Conservation (phyloP, 2,888 invertebrate species). For the Pterostichus niger region DNA sequence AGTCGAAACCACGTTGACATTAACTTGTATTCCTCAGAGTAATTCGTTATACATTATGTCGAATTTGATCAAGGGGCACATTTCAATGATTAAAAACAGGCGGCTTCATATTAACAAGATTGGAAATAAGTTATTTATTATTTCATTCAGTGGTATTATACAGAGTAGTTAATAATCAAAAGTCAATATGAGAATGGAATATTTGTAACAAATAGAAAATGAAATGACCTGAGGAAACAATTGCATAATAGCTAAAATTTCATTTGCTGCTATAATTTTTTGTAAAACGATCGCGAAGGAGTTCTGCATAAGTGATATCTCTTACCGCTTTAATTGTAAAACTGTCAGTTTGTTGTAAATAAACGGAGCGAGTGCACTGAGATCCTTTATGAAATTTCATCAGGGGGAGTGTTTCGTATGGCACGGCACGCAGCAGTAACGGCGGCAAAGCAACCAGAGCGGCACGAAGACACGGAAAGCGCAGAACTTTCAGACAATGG, state of each 20-base stretch:
- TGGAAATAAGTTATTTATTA: slow-evolving; percentile 48
- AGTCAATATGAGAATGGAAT: slow-evolving; percentile 27
- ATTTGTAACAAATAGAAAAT: slow-evolving; percentile 21
- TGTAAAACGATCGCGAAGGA: slow-evolving; percentile 8
- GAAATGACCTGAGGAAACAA: slow-evolving; percentile 36
- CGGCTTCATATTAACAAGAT: slow-evolving; percentile 43
- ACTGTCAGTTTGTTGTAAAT: slow-evolving; percentile 66
- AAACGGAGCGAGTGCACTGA: slow-evolving; percentile 57
- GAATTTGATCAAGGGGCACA: slow-evolving; percentile 44
- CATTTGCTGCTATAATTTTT: slow-evolving; percentile 42
- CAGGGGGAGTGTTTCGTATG: slow-evolving; percentile 42
- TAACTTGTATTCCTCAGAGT: slow-evolving; percentile 56
- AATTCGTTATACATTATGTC: slow-evolving; percentile 49
- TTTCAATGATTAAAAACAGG: slow-evolving; percentile 42
- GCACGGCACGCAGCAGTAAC: slow-evolving; percentile 18
- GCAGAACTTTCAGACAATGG: slow-evolving; percentile 64
- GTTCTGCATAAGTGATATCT: slow-evolving; percentile 65
- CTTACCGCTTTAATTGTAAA: slow-evolving; percentile 66
- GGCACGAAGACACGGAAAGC: slow-evolving; percentile 52
- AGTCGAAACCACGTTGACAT: slow-evolving; percentile 46
- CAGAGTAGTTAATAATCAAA: slow-evolving; percentile 36
- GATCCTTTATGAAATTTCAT: slow-evolving; percentile 66
- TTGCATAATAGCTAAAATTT: slow-evolving; percentile 56
- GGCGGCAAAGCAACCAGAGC: slow-evolving; percentile 17
- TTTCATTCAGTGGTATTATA: slow-evolving; percentile 13